Evolutionary conservation across 2,113 vertebrate species (phyloP), one percentile per base, ranked within the genome.

Genomic region (Parus major): DNA sequence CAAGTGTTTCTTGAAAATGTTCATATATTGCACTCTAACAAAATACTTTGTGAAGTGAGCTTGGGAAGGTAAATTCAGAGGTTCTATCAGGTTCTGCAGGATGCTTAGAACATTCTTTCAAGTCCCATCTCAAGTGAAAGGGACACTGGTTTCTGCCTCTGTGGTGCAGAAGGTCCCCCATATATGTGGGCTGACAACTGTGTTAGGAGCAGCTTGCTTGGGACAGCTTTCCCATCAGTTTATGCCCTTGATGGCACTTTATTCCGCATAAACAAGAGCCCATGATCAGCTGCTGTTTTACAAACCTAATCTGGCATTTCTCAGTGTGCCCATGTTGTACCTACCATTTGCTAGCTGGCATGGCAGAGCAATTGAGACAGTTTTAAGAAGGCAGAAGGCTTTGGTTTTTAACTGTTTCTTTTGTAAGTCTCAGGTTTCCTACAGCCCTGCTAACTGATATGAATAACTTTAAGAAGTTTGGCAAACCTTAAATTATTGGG

Each of bases 61-160:
- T 22, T 42, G 23, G 36, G 9, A 25, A 57, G 61, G 14, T n/a
- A 71, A 44, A 56, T 83, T 92, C 75, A 64, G 85, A 63, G 15
- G 25, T 73, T 81, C 41, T 41, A 0, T 76, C 24, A 57, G 33
- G n/a, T 89, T 85, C 57, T 84, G 28, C 23, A 36, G 35, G 20
- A 29, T 82, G 44, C 44, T 86, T 41, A 68, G 80, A 86, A 50
- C 19, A 52, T 63, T 56, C 53, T 57, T 80, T 72, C 33, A 47
- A 17, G 44, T 63, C 50, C 50, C 0, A 0, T 9, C 31, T 44
- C 25, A 39, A 70, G 19, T 47, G 52, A 42, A 75, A 52, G 46
- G 3, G n/a, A 41, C 41, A 31, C 23, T 20, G 61, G 33, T 28
- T 66, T 18, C 21, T 63, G 7, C 35, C 68, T 15, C 64, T 35